phyloP scores from a whole-genome alignment of 2,113 vertebrate genomes.

The Sisor rabdophorus region DNA sequence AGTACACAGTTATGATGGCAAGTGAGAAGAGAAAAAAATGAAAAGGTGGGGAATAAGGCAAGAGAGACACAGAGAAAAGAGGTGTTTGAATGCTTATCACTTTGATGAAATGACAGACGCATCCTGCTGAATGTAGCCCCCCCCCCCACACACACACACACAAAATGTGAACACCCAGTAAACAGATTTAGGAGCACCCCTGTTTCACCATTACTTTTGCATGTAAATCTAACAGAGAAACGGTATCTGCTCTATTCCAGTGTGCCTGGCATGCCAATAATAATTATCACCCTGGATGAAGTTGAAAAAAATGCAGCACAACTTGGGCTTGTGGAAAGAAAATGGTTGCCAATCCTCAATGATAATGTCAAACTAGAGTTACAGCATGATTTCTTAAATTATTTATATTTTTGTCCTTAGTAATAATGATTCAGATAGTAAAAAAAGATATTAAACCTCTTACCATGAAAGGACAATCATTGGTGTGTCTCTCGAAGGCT shows the following conservation, averaged over 20 bases:
- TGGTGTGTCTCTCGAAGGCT: constrained; percentile 16
- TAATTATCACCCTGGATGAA: constrained; percentile 6
- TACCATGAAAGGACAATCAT: constrained; percentile 45
- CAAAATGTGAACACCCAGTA: background rate
- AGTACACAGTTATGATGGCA: constrained; percentile 35
- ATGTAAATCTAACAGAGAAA: constrained; percentile 17
- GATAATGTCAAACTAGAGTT: background rate
- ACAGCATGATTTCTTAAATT: background rate
- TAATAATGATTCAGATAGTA: background rate
- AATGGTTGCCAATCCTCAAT: background rate
- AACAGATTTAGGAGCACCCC: constrained; percentile 47
- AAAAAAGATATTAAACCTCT: constrained; percentile 41
- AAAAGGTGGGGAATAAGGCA: background rate
- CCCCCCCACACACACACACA: background rate
- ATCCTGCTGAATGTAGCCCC: background rate
- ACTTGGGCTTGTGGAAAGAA: constrained; percentile 10
- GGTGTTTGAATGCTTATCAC: constrained; percentile 41
- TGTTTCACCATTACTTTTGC: constrained; percentile 26
- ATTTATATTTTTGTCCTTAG: background rate
- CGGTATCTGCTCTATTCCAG: constrained; percentile 35
- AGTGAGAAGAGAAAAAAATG: constrained; percentile 23
- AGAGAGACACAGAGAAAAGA: constrained; percentile 16
- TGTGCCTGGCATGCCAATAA: constrained; percentile 43
- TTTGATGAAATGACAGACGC: constrained; percentile 45
- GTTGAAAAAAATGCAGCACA: constrained; percentile 14